phyloP scores from a whole-genome alignment of 2,797 vertebrate species.

The Oreonectes daqikongensis region DNA sequence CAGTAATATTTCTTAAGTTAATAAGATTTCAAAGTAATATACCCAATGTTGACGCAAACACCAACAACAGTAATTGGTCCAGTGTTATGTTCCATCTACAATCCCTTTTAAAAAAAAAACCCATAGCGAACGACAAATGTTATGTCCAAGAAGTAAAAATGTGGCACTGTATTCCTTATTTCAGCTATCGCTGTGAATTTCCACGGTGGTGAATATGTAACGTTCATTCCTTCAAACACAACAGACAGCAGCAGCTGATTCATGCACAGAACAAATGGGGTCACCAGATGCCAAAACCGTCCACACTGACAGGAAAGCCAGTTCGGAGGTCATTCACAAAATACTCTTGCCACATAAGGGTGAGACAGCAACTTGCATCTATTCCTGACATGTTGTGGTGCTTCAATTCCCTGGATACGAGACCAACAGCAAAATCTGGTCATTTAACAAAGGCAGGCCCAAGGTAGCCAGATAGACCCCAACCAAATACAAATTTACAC shows the following conservation, averaged over 20 bases:
- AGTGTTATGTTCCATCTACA: neutral
- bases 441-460: neutral
- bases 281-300: constrained; percentile 69
- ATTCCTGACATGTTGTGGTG: constrained; percentile 54
- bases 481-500: constrained; percentile 20
- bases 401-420: constrained; percentile 31
- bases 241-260: constrained; percentile 73
- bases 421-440: constrained; percentile 22
- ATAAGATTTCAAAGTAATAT: neutral
- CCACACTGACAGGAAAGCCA: constrained; percentile 67
- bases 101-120: neutral
- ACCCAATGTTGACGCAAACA: neutral
- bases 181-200: constrained; percentile 28
- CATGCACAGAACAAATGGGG: constrained; percentile 66
- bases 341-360: constrained; percentile 57
- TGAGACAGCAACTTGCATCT: constrained; percentile 52
- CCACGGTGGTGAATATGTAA: constrained; percentile 38
- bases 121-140: neutral
- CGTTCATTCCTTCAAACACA: constrained; percentile 32
- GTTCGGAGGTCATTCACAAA: constrained; percentile 66
- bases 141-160: neutral
- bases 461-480: neutral
- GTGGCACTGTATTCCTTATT: constrained; percentile 9
- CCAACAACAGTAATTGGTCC: neutral
- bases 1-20: too few species aligned